Percentiles rank a stretch among this genome's conserved stretches.
These are phyloP conservation scores for Rhagium mordax DNA, from an alignment of 2,888 invertebrate species.

Conservation along the genomic window DNA sequence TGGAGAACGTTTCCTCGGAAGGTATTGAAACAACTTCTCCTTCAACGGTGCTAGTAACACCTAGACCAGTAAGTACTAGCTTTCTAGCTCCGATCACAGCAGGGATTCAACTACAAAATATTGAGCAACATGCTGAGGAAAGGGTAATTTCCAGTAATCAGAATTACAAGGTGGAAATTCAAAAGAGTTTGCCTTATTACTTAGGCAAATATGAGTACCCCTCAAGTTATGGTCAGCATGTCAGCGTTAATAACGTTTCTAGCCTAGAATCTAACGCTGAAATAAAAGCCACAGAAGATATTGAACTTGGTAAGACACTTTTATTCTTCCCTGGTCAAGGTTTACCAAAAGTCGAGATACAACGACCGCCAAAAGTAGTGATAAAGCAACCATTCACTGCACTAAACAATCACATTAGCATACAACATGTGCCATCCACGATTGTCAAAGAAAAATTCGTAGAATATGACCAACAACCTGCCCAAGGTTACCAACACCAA, in stretches of 20 bases:
- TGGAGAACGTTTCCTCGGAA: conserved; percentile 50
- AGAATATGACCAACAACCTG: conserved; percentile 54
- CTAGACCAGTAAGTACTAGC: conserved; percentile 73
- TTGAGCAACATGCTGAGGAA: conserved; percentile 48
- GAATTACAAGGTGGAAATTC: conserved; percentile 75
- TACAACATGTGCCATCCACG: conserved; percentile 45
- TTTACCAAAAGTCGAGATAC: conserved; percentile 37
- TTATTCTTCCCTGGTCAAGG: conserved; percentile 53
- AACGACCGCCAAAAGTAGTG: conserved; percentile 44
- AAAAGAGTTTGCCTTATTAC: conserved; percentile 76
- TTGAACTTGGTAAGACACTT: conserved; percentile 69
- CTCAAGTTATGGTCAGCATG: conserved; percentile 64
- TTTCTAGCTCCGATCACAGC: conserved; percentile 77
- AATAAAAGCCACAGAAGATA: conserved; percentile 67
- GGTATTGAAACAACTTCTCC: conserved; percentile 45
- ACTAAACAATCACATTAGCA: conserved; percentile 39
- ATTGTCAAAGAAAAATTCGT: conserved; percentile 46
- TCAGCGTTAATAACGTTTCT: conserved; percentile 57
- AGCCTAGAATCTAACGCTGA: conserved; percentile 43
- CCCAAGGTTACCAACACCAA: conserved; percentile 54
- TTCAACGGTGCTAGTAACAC: conserved; percentile 71
- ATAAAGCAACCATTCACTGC: conserved; percentile 40
- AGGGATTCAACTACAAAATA: conserved; percentile 73
- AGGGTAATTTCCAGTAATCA: conserved; percentile 58
- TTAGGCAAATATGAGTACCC: conserved; percentile 69